Base-by-base conservation (phyloP, 2,797 vertebrate genomes). In the Xiphorhynchus erythropygius region DNA sequence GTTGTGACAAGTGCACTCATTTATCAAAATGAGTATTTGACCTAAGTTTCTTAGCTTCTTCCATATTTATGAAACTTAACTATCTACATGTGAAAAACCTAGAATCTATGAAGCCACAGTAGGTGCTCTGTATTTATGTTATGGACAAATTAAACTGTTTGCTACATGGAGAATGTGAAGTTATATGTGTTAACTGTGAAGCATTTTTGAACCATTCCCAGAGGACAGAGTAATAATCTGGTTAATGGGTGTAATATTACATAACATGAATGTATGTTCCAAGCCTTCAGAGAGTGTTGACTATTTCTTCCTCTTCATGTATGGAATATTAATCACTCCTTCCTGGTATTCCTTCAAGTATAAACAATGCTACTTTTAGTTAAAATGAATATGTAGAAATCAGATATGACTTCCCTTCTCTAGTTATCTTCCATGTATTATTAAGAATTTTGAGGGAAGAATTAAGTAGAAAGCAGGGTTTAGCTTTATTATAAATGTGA, bases 401-500 rank as follows among this genome's bases (percentile, higher is more conserved):
- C 79, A 91, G 89, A 92, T 93, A 89, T 9, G 7, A 49, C 23
- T 76, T 89, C 59, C 13, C 41, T 84, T 83, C 35, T 93, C 32
- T 69, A 75, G 73, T 33, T 96, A 37, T 55, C 50, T 92, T 84
- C 42, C 56, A 91, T 77, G n/a, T 50, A 93, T 91, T 97, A 89
- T 87, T 95, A 94, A 87, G 65, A 93, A 23, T 90, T 87, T 6
- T 21, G 33, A 77, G 25, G 65, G 64, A 94, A 91, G 70, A 96
- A 92, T 75, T 88, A 95, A 93, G 28, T 55, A 87, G 47, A 87
- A 90, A 63, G 32, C 89, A 94, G 13, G 35, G 9, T 85, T 96
- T 95, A 65, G 37, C 37, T 89, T 96, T 96, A 94, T 97, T 97
- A 91, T 81, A 96, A 50, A 96, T 94, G 83, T 94, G 75, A 94